Evolutionary conservation across 35 echinoderm and acorn worm genomes (phyloP).

Genomic region (Patiria miniata): DNA sequence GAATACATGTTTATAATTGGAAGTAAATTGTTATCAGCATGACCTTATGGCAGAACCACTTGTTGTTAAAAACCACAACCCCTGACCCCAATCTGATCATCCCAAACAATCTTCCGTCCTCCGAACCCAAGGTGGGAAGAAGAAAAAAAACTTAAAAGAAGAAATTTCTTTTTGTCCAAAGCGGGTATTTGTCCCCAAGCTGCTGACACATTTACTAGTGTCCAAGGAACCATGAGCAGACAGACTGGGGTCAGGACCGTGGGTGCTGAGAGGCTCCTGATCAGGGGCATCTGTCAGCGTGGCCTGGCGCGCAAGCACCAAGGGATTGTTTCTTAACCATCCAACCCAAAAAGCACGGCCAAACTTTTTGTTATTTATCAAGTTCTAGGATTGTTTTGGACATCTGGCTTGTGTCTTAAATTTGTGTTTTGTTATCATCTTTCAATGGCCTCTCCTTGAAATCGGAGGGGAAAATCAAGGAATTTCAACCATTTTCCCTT

Average conservation of each 20-base stretch:
- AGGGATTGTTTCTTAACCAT: slow-evolving; percentile 6
- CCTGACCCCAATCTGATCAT: too few species aligned
- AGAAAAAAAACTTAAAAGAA: too few species aligned
- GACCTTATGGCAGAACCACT: too few species aligned
- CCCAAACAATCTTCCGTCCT: too few species aligned
- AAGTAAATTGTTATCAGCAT: too few species aligned
- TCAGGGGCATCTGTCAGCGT: not conserved
- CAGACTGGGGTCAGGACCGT: not conserved
- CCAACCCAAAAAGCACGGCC: not conserved
- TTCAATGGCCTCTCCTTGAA: not conserved
- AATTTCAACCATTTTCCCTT: too few species aligned
- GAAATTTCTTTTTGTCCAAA: slow-evolving; percentile 1
- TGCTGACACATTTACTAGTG: slow-evolving; percentile 28
- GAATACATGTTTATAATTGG: too few species aligned
- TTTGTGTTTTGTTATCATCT: not conserved
- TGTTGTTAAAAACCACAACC: too few species aligned
- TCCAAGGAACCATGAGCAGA: not conserved
- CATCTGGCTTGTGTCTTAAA: slow-evolving; percentile 7
- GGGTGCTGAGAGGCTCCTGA: not conserved
- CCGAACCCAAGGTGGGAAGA: too few species aligned
- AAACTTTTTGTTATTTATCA: not conserved
- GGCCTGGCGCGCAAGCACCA: not conserved
- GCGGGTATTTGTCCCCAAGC: not conserved
- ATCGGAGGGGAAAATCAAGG: too few species aligned
- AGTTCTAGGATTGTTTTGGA: not conserved